phyloP scores from a whole-genome alignment of 2,888 invertebrate species.

The Lysandra bellargus region DNA sequence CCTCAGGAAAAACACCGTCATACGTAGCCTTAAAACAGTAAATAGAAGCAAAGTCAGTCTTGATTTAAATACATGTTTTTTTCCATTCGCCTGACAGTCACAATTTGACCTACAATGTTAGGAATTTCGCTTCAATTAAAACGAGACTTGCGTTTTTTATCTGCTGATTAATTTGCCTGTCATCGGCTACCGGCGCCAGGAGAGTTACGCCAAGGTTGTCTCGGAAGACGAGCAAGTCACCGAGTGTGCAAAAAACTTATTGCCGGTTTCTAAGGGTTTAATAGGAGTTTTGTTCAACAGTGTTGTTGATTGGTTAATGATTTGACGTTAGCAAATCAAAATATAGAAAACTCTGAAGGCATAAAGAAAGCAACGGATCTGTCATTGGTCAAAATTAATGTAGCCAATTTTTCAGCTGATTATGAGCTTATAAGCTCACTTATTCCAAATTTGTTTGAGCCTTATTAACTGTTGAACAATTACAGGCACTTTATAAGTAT shows the following conservation, averaged over 20 bases:
- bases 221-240: not conserved
- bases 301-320: too few species aligned
- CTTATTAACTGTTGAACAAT: too few species aligned
- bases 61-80: constrained; percentile 11
- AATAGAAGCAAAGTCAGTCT: not conserved
- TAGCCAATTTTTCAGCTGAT: too few species aligned
- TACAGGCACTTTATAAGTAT: too few species aligned
- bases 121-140: constrained; percentile 22
- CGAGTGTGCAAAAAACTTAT: not conserved
- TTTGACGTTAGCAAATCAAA: too few species aligned
- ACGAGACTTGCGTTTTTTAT: constrained; percentile 1
- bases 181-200: constrained; percentile 11
- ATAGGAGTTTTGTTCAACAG: not conserved
- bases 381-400: too few species aligned
- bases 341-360: too few species aligned
- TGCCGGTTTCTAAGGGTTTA: not conserved
- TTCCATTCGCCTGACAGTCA: not conserved
- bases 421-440: too few species aligned
- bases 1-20: not conserved
- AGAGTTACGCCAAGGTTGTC: constrained; percentile 11
- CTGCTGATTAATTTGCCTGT: constrained; percentile 8
- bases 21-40: not conserved
- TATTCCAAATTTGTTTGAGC: too few species aligned
- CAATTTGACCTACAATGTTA: constrained; percentile 2
- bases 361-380: too few species aligned